Evolutionary conservation across 2,797 vertebrate genomes (phyloP), one percentile per base, ranked within the genome.

Genomic region (Lutjanus argentimaculatus): DNA sequence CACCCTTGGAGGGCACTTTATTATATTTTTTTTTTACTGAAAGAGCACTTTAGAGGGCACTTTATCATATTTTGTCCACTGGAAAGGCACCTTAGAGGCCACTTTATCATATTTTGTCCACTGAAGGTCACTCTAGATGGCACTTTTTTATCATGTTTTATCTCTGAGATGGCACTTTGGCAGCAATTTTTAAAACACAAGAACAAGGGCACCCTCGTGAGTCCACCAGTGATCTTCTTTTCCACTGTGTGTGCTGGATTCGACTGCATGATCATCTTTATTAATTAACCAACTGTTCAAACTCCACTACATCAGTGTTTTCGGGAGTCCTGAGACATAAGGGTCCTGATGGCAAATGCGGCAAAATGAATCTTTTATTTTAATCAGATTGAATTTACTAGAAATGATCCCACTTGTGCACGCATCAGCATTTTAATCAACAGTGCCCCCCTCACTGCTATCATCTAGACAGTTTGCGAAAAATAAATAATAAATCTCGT

Each of bases 331-430:
- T 19, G 42, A 63, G 52, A 51, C 12, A 57, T n/a, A 58, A 42
- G 45, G 7, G 45, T 69, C 67, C 53, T 63, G 17, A 80, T 72
- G 25, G 16, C 7, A 25, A 64, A 59, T 62, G 40, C 8, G 64
- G 45, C 42, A 42, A 77, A 76, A 77, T 68, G 1, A 67, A 66
- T 64, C 19, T 48, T 65, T 79, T 30, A 53, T 49, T 75, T 64
- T 14, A 71, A 87, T 87, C 75, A 77, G 19, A 59, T 58, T 52
- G 4, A 63, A 77, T 77, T 83, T 36, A 72, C 22, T 9, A 22
- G n/a, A 49, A 79, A 59, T 79, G 0, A 80, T 53, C 8, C 36
- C 72, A 62, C 69, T 56, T 81, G 19, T 30, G 22, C 10, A 19
- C 40, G 15, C 57, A 30, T 52, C 36, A 22, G 22, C 43, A 10